Base-by-base conservation (phyloP, 2,888 invertebrate species). In the Druceiella hillmani region DNA sequence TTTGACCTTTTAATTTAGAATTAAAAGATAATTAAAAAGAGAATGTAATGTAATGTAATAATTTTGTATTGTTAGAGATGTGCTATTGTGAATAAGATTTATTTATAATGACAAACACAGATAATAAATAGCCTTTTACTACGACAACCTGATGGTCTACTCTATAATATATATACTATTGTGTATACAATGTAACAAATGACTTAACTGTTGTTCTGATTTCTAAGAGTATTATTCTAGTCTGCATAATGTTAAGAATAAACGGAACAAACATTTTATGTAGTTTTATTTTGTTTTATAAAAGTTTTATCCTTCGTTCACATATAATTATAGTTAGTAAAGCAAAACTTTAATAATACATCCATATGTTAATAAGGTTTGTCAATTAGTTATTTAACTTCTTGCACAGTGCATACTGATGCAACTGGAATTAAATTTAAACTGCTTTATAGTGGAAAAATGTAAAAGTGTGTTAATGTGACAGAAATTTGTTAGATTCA, bases 201-300 rank as follows among this genome's bases (percentile, higher is more conserved):
- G 66, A 68, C 66, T 66, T 66, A 67, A 67, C 64, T 67, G 69
- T 69, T 70, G 69, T 69, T 70, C 66, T 68, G 65, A 69, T 69
- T 70, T 69, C 66, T 67, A 70, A 69, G 70, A 70, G 70, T 70
- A 70, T 70, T 70, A 70, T 70, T 69, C 70, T 70, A 70, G 70
- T 70, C 70, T 68, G 70, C 69, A 69, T 70, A 69, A 67, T 66
- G 59, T 69, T 70, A 70, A 70, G 69, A 67, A 68, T 69, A 70
- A 69, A 70, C 59, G 63, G 67, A 68, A 66, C 66, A 66, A 67
- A 64, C 55, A 62, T 52, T 59, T 48, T 15, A 46, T 46, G 39
- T 53, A 53, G 52, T 61, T 62, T 66, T 50, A 55, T 54, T 17
- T 45, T 33, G 37, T n/a, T n/a, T n/a, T n/a, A n/a, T n/a, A n/a